Base-by-base conservation (phyloP, 2,113 vertebrate species). In the Smithornis capensis region DNA sequence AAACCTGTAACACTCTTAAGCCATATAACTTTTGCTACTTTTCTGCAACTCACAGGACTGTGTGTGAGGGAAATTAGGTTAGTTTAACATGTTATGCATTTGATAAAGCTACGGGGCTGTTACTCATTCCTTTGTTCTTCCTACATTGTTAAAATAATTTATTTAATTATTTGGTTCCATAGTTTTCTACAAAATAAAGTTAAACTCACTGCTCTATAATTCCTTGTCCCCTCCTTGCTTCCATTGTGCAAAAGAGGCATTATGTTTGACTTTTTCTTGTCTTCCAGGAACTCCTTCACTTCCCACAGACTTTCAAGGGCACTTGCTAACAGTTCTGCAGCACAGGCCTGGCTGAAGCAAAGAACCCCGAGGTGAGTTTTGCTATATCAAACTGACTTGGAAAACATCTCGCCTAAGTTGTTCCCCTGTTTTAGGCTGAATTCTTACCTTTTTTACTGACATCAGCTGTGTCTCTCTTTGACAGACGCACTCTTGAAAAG, bases 281-380 rank as follows among this genome's bases (percentile, higher is more conserved):
- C 75, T 88, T 92, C 77, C 50, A 65, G 70, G 45, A 86, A 38
- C 37, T 85, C 44, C 37, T 73, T 67, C 78, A 85, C 37, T 79
- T 94, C 78, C 50, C 90, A 80, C 37, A 92, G 79, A 74, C 85
- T 90, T 83, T 87, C 42, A 86, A 65, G 74, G 65, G 50, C 79
- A 80, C 53, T 77, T 90, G 57, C 75, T 87, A 90, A 92, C 67
- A 69, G 31, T 31, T 80, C 57, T 84, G 87, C 67, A 92, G 85
- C 71, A 80, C 55, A 92, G 45, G 71, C 45, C 83, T 88, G 88
- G 85, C 90, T 93, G 90, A 89, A 93, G 86, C 75, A 90, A 92
- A 92, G 71, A 90, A 88, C 38, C 75, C 63, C 25, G 79, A 93
- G 70, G 65, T 81, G 37, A 90, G 50, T 94, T 93, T 90, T 0